Percentiles rank a stretch among this genome's conserved stretches.
Evolutionary conservation across 2,113 vertebrate species (phyloP).

Genomic region (Brienomyrus longianalis): DNA sequence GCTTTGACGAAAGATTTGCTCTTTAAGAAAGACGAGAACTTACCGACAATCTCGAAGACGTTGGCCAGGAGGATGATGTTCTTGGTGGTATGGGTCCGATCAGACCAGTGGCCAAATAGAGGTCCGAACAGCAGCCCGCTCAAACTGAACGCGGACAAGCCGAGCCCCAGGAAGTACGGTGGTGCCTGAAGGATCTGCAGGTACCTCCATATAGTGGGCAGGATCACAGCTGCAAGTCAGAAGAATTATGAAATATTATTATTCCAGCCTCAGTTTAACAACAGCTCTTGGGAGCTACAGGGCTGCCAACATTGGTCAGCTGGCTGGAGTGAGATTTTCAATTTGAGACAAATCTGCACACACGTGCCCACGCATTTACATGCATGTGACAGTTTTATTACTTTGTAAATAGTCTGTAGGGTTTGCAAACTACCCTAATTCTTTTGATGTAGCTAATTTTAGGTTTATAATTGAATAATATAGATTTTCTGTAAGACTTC

Average conservation of each 20-base stretch:
- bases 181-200: constrained; percentile 64
- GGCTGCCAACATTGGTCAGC: too few relatives aligned
- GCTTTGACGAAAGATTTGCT: not conserved
- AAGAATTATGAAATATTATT: not conserved
- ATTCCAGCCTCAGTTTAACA: not conserved
- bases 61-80: constrained; percentile 68
- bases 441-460: too few relatives aligned
- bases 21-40: constrained; percentile 24
- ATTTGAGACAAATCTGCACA: too few relatives aligned
- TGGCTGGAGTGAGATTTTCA: too few relatives aligned
- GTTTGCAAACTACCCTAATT: too few relatives aligned
- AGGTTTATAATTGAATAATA: too few relatives aligned
- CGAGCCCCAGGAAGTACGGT: constrained; percentile 68
- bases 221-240: constrained; percentile 63
- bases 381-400: too few relatives aligned
- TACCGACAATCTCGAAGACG: constrained; percentile 69
- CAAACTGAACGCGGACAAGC: constrained; percentile 70
- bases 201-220: constrained; percentile 74
- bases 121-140: constrained; percentile 66
- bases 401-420: too few relatives aligned
- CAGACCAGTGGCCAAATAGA: constrained; percentile 67
- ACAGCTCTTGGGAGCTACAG: not conserved
- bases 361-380: too few relatives aligned
- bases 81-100: constrained; percentile 61
- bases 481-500: too few relatives aligned